A percentile compares a stretch with the other conserved stretches of the same genome.
These are phyloP conservation scores for Teleiodes luculella DNA, from an alignment of 2,888 invertebrate genomes.

Conservation along the genomic window DNA sequence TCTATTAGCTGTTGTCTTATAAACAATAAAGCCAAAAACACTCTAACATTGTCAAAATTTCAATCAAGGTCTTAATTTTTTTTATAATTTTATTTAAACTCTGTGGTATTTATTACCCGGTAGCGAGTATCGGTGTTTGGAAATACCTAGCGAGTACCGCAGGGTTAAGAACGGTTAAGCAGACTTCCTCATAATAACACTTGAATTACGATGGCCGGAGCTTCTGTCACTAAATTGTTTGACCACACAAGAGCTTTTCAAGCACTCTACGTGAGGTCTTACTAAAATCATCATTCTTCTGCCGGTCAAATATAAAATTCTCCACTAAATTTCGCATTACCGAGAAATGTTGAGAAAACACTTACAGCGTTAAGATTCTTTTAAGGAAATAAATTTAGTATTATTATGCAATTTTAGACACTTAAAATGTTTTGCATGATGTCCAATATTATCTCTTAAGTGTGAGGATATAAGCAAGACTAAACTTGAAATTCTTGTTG, in stretches of 20 bases:
- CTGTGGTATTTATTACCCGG: too few species aligned
- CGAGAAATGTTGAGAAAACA: neutral
- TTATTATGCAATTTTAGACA: neutral
- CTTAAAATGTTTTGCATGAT: neutral
- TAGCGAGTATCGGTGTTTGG: too few species aligned
- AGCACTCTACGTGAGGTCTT: neutral
- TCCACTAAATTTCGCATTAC: neutral
- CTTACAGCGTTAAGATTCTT: neutral
- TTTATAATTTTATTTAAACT: too few species aligned
- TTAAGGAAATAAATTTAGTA: neutral
- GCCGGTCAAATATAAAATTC: neutral
- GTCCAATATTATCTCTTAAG: neutral
- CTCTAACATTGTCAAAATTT: too few species aligned
- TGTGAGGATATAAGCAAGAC: neutral
- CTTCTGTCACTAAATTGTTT: constrained; percentile 2
- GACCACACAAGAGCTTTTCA: constrained; percentile 2
- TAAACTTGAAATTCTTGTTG: constrained; percentile 15
- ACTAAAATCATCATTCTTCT: neutral
- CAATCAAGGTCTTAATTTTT: too few species aligned
- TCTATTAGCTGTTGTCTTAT: too few species aligned
- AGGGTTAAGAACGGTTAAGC: too few species aligned
- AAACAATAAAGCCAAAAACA: too few species aligned
- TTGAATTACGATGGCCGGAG: neutral
- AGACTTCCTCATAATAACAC: too few species aligned
- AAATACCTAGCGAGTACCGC: too few species aligned